Evolutionary conservation across 1,140 invertebrate species (phyloP).

Genomic region (Diplogasteroides magnus): DNA sequence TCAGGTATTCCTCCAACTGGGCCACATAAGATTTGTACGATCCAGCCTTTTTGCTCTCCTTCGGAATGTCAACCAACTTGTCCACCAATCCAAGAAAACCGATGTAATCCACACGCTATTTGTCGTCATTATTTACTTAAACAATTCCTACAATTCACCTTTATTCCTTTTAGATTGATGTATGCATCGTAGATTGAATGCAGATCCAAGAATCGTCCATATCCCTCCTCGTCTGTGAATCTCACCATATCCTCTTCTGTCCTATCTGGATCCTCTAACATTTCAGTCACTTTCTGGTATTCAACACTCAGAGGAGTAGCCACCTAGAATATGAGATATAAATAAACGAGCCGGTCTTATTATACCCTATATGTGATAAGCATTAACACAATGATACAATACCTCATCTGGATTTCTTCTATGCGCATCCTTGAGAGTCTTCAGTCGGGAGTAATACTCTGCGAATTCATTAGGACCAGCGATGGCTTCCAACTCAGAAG

Average conservation of each 20-base stretch:
- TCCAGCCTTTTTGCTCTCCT: slow-evolving; percentile 58
- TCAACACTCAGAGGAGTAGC: slow-evolving; percentile 43
- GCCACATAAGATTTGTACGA: slow-evolving; percentile 68
- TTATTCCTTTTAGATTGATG: slow-evolving; percentile 91
- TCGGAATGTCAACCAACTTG: slow-evolving; percentile 88
- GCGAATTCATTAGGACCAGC: slow-evolving; percentile 96
- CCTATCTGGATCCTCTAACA: slow-evolving; percentile 47
- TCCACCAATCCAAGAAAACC: slow-evolving; percentile 89
- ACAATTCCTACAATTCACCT: slow-evolving; percentile 62
- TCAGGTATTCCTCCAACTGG: slow-evolving; percentile 77
- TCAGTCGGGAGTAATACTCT: slow-evolving; percentile 88
- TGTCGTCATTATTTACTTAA: slow-evolving; percentile 14
- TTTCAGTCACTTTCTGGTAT: slow-evolving; percentile 46
- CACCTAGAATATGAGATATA: slow-evolving; percentile 55
- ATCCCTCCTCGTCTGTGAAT: slow-evolving; percentile 99
- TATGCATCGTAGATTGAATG: slow-evolving; percentile 93
- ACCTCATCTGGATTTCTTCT: slow-evolving; percentile 86
- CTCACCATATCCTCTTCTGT: slow-evolving; percentile 65
- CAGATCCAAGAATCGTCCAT: slow-evolving; percentile 90
- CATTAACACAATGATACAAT: not conserved
- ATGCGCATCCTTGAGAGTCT: slow-evolving; percentile 92
- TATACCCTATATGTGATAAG: no score
- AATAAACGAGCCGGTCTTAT: not conserved
- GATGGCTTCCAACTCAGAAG: slow-evolving; percentile 86
- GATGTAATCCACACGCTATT: slow-evolving; percentile 84